phyloP scores from a whole-genome alignment of 1,140 invertebrate genomes.

The Propsilocerus akamusi region DNA sequence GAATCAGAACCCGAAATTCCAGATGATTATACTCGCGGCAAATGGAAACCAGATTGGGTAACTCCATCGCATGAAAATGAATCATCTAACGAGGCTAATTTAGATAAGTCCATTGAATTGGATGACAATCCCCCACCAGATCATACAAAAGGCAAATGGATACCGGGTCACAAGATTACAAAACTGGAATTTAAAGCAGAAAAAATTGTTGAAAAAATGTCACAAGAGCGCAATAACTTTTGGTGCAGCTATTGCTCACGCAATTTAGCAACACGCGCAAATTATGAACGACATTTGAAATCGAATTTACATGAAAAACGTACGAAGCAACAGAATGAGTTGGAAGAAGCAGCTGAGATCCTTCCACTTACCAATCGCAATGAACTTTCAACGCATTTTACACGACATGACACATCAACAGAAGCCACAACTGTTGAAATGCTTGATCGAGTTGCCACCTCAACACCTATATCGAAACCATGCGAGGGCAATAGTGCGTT shows the following conservation, averaged over 20 bases:
- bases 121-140: conserved; percentile 37
- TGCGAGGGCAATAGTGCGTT: not conserved
- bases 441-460: not conserved
- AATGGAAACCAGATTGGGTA: conserved; percentile 36
- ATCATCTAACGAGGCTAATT: conserved; percentile 10
- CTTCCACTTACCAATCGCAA: conserved; percentile 8
- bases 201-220: conserved; percentile 26
- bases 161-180: conserved; percentile 36
- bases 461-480: not conserved
- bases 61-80: conserved; percentile 9
- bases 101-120: conserved; percentile 10
- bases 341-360: conserved; percentile 30
- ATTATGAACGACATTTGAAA: conserved; percentile 55
- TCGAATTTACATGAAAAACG: conserved; percentile 52
- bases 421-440: not conserved
- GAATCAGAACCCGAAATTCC: conserved; percentile 26
- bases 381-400: conserved; percentile 19
- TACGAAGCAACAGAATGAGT: conserved; percentile 40
- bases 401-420: conserved; percentile 7
- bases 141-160: conserved; percentile 59
- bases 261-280: conserved; percentile 43
- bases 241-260: conserved; percentile 65
- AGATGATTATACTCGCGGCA: conserved; percentile 44
- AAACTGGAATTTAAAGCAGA: conserved; percentile 27
- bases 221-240: conserved; percentile 37